A percentile compares a stretch with the other conserved stretches of the same genome.
Evolutionary conservation across 2,113 vertebrate genomes (phyloP).

Genomic region (Guaruba guarouba): DNA sequence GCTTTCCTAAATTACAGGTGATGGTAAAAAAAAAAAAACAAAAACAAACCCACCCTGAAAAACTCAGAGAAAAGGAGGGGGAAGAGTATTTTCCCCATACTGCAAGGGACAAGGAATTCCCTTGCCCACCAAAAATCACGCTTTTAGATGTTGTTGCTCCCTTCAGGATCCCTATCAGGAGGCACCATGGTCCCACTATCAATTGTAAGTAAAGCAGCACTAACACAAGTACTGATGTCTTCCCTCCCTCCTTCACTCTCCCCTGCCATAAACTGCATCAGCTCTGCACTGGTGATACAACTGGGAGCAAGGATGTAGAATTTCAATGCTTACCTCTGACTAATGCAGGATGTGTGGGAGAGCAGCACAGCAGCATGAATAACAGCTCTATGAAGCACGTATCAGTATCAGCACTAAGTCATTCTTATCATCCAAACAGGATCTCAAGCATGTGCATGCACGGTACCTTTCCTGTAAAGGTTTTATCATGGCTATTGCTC

Average conservation of each 20-base stretch:
- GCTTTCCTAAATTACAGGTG: background rate
- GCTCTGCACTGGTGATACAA: background rate
- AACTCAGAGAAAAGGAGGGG: background rate
- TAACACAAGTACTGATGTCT: background rate
- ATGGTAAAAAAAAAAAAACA: background rate
- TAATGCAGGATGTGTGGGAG: constrained; percentile 60
- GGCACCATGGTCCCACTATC: background rate
- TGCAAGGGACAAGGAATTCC: background rate
- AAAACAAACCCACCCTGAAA: background rate
- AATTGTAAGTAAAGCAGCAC: background rate
- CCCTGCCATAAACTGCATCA: background rate
- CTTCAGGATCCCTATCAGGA: background rate
- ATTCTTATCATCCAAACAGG: constrained; percentile 50
- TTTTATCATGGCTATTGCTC: background rate
- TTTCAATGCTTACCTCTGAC: background rate
- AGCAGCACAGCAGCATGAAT: constrained; percentile 4
- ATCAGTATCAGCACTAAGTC: background rate
- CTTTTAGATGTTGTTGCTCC: background rate
- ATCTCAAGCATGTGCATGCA: background rate
- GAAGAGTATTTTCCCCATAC: background rate
- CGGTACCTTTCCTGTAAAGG: background rate
- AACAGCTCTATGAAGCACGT: background rate
- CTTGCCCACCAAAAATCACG: background rate
- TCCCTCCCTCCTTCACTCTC: background rate
- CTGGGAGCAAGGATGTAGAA: background rate